Conservation (phyloP, 2,797 vertebrate genomes). For the Denticeps clupeoides region DNA sequence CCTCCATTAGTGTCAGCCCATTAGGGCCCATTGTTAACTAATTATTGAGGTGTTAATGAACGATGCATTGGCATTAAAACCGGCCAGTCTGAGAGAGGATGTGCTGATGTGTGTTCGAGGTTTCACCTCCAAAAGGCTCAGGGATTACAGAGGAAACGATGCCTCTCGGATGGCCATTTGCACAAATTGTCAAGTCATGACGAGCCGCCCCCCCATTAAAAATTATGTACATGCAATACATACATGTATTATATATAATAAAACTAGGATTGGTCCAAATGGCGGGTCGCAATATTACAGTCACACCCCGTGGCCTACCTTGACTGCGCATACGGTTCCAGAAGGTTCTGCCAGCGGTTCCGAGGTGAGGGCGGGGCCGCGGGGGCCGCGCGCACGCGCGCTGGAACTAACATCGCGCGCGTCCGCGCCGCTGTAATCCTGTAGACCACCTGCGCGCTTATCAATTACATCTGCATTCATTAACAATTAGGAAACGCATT, state of each 20-base stretch:
- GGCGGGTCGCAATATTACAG: background rate
- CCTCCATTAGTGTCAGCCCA: conserved; percentile 55
- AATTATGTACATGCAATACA: too few relatives aligned
- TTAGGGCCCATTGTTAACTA: conserved; percentile 55
- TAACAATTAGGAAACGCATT: conserved; percentile 55
- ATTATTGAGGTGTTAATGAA: conserved; percentile 67
- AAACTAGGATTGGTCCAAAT: too few relatives aligned
- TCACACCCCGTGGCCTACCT: background rate
- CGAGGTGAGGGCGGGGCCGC: too few relatives aligned
- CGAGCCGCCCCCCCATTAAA: too few relatives aligned
- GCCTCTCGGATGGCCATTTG: background rate
- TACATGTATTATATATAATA: too few relatives aligned
- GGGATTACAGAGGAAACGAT: conserved; percentile 16
- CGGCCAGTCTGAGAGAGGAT: conserved; percentile 32
- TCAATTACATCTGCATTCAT: conserved; percentile 62
- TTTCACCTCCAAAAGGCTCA: conserved; percentile 7
- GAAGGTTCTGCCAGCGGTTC: too few relatives aligned
- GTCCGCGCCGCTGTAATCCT: conserved; percentile 42
- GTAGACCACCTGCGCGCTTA: conserved; percentile 56
- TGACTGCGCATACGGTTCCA: too few relatives aligned
- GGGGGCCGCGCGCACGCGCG: background rate
- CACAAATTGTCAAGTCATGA: background rate
- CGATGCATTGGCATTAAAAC: conserved; percentile 34
- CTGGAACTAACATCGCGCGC: background rate
- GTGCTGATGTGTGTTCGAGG: conserved; percentile 25